Evolutionary conservation across 2,113 vertebrate genomes (phyloP).

Genomic region (Zosterops lateralis): DNA sequence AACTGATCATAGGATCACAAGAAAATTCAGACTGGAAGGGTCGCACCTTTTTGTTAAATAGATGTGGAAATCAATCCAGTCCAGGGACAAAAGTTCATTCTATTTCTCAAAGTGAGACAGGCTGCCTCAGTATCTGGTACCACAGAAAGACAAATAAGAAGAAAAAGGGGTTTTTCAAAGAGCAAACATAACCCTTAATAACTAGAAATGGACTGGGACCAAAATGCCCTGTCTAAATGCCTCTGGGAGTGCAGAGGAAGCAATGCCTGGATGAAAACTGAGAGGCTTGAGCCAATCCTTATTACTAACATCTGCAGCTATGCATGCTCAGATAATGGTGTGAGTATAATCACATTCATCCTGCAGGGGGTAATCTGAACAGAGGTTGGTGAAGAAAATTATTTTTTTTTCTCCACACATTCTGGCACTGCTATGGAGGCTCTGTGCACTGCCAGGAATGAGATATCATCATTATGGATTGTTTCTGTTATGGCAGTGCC

Average conservation of each 20-base stretch:
- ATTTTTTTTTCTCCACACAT: neutral
- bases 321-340: constrained; percentile 26
- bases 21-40: neutral
- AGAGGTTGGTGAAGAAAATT: constrained; percentile 4
- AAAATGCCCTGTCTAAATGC: neutral
- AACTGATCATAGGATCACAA: neutral
- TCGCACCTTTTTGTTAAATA: constrained; percentile 8
- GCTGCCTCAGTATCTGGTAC: neutral
- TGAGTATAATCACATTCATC: neutral
- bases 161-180: neutral
- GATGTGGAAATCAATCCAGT: neutral
- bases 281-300: neutral
- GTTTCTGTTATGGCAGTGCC: neutral
- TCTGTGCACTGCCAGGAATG: neutral
- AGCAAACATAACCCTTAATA: constrained; percentile 5
- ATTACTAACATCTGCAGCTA: constrained; percentile 33
- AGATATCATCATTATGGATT: neutral
- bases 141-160: constrained; percentile 18
- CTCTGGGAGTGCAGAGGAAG: neutral
- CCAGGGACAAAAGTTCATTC: neutral
- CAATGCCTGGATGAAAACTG: constrained; percentile 1
- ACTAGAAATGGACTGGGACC: constrained; percentile 1
- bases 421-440: neutral
- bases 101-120: neutral
- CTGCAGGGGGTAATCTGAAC: constrained; percentile 1